Conservation (phyloP, 2,888 invertebrate species). For the Sarcophaga variegata region DNA sequence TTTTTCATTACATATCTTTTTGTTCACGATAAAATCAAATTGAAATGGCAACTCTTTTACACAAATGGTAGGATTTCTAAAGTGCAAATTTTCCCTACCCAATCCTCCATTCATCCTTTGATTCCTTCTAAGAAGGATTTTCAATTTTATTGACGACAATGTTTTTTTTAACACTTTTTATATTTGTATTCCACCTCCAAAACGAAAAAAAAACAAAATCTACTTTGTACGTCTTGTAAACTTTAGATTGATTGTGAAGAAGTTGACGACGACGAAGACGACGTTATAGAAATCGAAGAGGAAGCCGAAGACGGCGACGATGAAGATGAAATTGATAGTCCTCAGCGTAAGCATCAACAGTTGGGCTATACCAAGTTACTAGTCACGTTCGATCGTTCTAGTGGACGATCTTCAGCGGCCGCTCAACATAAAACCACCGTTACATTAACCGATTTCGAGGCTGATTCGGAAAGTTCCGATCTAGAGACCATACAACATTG, state of each 20-base stretch:
- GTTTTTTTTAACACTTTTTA: conserved; percentile 8
- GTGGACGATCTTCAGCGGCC: conserved; percentile 67
- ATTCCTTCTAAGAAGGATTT: neutral
- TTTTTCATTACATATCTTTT: no score
- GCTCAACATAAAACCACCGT: conserved; percentile 64
- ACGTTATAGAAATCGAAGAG: conserved; percentile 73
- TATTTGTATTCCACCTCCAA: neutral
- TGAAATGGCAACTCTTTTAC: neutral
- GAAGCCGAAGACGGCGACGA: conserved; percentile 75
- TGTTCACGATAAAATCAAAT: neutral
- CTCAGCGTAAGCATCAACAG: conserved; percentile 72
- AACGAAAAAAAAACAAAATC: neutral
- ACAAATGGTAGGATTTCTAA: neutral
- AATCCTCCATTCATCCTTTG: neutral
- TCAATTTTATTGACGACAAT: no score
- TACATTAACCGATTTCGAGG: conserved; percentile 83
- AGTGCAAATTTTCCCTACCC: neutral
- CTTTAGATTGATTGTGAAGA: conserved; percentile 75
- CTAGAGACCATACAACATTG: conserved; percentile 70
- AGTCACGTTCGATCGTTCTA: conserved; percentile 71
- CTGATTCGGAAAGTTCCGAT: conserved; percentile 84
- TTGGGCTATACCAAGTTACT: conserved; percentile 71
- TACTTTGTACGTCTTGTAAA: neutral
- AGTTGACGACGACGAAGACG: conserved; percentile 78
- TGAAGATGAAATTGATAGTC: conserved; percentile 73